Evolutionary conservation across 2,113 vertebrate genomes (phyloP).

Genomic region (Chitala chitala): DNA sequence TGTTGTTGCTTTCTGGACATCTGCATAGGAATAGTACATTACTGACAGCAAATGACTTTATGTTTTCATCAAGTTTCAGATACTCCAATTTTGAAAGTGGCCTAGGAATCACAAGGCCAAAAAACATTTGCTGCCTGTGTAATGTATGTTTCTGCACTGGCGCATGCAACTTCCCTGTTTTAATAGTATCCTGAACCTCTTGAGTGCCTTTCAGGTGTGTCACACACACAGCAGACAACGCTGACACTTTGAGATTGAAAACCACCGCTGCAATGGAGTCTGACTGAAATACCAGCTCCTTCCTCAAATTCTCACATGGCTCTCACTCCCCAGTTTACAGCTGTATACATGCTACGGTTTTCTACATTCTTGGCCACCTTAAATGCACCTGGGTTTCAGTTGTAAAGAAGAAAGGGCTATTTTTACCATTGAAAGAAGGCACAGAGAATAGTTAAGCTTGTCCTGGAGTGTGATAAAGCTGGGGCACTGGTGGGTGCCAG

Average conservation of each 20-base stretch:
- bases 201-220: too few species aligned
- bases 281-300: not conserved
- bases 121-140: too few species aligned
- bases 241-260: not conserved
- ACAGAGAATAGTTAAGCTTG: not conserved
- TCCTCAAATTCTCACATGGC: not conserved
- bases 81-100: too few species aligned
- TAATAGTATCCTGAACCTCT: too few species aligned
- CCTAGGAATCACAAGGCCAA: too few species aligned
- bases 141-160: too few species aligned
- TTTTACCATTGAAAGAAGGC: not conserved
- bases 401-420: conserved; percentile 1
- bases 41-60: too few species aligned
- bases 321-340: not conserved
- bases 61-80: too few species aligned
- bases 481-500: not conserved
- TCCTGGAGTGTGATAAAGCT: not conserved
- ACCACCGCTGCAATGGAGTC: not conserved
- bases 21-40: too few species aligned
- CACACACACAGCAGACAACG: not conserved
- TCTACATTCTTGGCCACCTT: not conserved
- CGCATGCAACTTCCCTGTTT: too few species aligned
- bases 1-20: too few species aligned
- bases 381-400: not conserved
- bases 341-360: not conserved